Evolutionary conservation across 2,888 invertebrate species (phyloP).

Genomic region (Hyles lineata): DNA sequence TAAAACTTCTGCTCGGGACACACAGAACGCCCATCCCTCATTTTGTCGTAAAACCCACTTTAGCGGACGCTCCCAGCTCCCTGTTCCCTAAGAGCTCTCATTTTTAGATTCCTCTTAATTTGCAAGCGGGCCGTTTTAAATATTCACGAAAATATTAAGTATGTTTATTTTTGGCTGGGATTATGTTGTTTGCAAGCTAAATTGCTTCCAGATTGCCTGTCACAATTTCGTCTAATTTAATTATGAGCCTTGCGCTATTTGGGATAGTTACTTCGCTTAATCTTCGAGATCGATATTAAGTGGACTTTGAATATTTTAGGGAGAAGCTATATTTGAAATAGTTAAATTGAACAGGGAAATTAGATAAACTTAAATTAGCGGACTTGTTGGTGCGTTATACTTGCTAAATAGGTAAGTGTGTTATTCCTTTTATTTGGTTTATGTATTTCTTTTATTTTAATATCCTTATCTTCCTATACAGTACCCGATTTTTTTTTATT

Average conservation of each 20-base stretch:
- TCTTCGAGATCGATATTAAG: too few relatives aligned
- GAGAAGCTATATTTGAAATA: background rate
- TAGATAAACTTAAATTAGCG: too few relatives aligned
- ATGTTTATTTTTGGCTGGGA: background rate
- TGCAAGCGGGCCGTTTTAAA: conserved; percentile 22
- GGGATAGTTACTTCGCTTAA: too few relatives aligned
- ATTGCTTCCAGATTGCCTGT: background rate
- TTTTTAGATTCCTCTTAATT: conserved; percentile 44
- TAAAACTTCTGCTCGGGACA: conserved; percentile 69
- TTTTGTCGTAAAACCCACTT: conserved; percentile 59
- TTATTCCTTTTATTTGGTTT: too few relatives aligned
- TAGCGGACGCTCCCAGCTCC: conserved; percentile 46
- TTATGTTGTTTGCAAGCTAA: background rate
- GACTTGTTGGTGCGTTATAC: too few relatives aligned
- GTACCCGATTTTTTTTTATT: too few relatives aligned
- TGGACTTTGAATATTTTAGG: too few relatives aligned
- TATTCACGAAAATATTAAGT: conserved; percentile 14
- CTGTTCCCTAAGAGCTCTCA: conserved; percentile 44
- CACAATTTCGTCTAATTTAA: background rate
- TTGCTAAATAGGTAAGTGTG: too few relatives aligned
- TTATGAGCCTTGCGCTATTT: too few relatives aligned
- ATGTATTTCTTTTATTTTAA: too few relatives aligned
- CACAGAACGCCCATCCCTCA: conserved; percentile 66
- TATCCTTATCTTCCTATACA: too few relatives aligned
- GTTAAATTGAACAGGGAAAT: too few relatives aligned